Percentiles rank a stretch among this genome's conserved stretches.
These are phyloP conservation scores for Carcharodon carcharias DNA, from an alignment of 2,797 vertebrate species.

Conservation along the genomic window DNA sequence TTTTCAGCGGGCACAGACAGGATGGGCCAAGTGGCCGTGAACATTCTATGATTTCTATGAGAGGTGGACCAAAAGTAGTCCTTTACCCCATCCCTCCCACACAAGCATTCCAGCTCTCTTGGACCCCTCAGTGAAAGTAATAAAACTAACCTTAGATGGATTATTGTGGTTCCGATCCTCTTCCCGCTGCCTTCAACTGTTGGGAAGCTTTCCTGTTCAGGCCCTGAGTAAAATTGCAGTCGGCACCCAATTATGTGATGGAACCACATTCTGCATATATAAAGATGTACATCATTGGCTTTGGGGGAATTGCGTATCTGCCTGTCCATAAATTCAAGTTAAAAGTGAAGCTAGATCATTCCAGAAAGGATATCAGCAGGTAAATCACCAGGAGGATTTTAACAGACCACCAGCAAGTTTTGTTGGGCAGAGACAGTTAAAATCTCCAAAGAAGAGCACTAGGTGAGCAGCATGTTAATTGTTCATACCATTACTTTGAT, in stretches of 20 bases:
- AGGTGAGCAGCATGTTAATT: background rate
- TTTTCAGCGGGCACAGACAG: no score
- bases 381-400: background rate
- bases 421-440: background rate
- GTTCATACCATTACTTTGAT: background rate
- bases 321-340: background rate
- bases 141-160: no score
- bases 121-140: no score
- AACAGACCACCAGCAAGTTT: background rate
- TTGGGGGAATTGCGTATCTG: background rate
- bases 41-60: no score
- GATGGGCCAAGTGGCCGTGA: no score
- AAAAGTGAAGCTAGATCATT: background rate
- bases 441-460: background rate
- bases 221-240: background rate
- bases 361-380: background rate
- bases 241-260: background rate
- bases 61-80: no score
- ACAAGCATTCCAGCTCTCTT: no score
- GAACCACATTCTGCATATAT: background rate
- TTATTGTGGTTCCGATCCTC: no score
- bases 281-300: background rate
- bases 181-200: no score
- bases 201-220: no score
- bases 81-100: no score